Base-by-base conservation (phyloP, 2,797 vertebrate genomes). In the Melanotaenia trifasciata region DNA sequence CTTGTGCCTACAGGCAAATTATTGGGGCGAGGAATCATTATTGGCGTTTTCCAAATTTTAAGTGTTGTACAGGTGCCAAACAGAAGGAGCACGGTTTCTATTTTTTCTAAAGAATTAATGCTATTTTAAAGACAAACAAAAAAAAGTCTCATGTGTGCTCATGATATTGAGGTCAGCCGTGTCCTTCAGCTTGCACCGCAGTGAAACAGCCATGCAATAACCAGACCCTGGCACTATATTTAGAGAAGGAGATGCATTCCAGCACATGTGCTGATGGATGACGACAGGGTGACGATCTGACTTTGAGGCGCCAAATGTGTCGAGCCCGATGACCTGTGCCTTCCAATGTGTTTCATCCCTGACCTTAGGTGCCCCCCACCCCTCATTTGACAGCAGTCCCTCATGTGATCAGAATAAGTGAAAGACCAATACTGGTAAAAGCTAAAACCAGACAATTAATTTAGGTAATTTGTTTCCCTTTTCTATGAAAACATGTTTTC, bases 271-370 rank as follows among this genome's bases (percentile, higher is more conserved):
- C 85, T 93, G 92, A 94, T 88, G 88, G 92, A 93, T 92, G 91
- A 92, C 81, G 87, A 89, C 89, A 90, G 88, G 90, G 93, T 90
- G 92, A 92, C 81, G 81, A 93, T 90, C 84, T 90, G 92, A 92
- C 91, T 89, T 84, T 57, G 76, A 87, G 88, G 89, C 79, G 85
- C 89, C 92, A 90, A 92, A 93, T 84, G 85, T 84, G 89, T 91
- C 71, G 85, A 83, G 89, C 80, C 78, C 20, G 68, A 80, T 22
- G 72, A 90, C 90, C 90, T 80, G 78, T 9, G 83, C 67, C 62
- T 86, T 86, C 84, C 87, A 80, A 81, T 79, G 68, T 1, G 10
- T 85, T 89, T 90, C 79, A 89, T 86, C 84, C 72, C 81, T 85
- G 85, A 93, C 89, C 90, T 90, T 90, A 78, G 69, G 58, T 70